Evolutionary conservation across 2,888 invertebrate species (phyloP).

Genomic region (Magallana nippona): DNA sequence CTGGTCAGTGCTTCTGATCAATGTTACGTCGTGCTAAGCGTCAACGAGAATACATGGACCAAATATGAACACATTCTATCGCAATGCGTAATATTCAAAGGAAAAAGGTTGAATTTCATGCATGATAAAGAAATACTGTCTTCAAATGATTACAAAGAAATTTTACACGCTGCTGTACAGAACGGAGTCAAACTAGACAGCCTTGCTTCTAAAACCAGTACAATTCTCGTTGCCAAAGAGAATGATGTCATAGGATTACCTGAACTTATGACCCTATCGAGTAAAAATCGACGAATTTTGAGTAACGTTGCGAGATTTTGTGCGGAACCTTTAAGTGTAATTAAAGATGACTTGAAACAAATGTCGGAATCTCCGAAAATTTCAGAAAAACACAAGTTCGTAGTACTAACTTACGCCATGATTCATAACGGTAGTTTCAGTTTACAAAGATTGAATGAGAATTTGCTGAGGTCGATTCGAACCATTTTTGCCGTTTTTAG

Average conservation of each 20-base stretch:
- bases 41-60: background rate
- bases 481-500: slow-evolving; percentile 16
- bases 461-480: background rate
- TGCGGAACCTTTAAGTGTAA: slow-evolving; percentile 18
- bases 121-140: background rate
- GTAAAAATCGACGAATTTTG: background rate
- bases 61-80: background rate
- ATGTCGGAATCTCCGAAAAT: slow-evolving; percentile 19
- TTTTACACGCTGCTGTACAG: background rate
- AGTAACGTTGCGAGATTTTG: background rate
- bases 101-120: background rate
- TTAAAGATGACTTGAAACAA: slow-evolving; percentile 17
- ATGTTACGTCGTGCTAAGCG: background rate
- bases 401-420: slow-evolving; percentile 2
- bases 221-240: slow-evolving; percentile 12
- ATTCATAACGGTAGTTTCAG: slow-evolving; percentile 22
- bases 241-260: background rate
- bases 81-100: slow-evolving; percentile 3
- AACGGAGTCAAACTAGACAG: too few relatives aligned
- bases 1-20: background rate
- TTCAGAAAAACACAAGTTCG: slow-evolving; percentile 1
- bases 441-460: background rate
- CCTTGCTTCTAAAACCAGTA: background rate
- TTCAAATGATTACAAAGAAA: background rate
- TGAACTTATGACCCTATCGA: background rate